phyloP scores from a whole-genome alignment of 2,113 vertebrate genomes.

The Melanotaenia duboulayi region DNA sequence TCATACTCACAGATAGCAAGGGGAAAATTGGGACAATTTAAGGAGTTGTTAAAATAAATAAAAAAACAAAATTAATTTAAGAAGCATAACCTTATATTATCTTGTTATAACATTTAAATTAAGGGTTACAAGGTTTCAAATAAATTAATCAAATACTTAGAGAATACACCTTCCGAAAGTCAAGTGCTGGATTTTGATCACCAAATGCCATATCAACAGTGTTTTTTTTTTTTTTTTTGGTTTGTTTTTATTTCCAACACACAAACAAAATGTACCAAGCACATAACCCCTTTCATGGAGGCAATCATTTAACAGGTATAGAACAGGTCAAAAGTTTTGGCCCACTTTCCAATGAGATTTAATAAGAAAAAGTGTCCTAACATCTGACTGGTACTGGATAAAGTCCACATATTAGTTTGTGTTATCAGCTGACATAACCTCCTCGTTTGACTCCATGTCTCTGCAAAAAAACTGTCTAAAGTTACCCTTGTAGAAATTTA shows the following conservation, averaged over 20 bases:
- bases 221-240: no score
- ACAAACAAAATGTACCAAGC: not conserved
- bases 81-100: no score
- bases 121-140: no score
- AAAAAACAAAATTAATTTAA: not conserved
- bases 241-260: not conserved
- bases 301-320: not conserved
- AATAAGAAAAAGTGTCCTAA: no score
- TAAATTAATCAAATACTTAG: not conserved
- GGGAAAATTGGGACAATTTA: not conserved
- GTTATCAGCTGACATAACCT: not conserved
- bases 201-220: no score
- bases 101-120: no score
- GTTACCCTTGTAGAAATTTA: not conserved
- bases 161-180: not conserved
- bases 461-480: not conserved
- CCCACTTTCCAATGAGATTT: no score
- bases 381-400: not conserved
- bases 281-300: not conserved
- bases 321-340: no score
- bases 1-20: not conserved
- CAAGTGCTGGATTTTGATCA: not conserved
- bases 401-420: not conserved
- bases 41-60: not conserved
- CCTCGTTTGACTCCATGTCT: not conserved